Evolutionary conservation across 2,113 vertebrate species (phyloP).

Genomic region (Triplophysa siluroides): DNA sequence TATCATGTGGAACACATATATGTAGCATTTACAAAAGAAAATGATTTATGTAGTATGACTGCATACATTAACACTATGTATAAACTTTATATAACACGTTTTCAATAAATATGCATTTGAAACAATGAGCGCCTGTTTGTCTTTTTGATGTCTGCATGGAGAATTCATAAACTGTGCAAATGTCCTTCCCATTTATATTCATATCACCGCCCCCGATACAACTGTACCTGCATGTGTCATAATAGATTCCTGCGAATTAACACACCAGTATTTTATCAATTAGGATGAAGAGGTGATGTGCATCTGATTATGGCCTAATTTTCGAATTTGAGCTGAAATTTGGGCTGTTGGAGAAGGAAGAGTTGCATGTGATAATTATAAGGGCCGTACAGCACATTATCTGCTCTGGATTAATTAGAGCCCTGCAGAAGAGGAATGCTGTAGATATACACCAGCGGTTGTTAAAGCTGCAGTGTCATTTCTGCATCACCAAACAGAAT

Average conservation of each 20-base stretch:
- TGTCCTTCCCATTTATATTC: constrained; percentile 60
- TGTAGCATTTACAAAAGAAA: constrained; percentile 27
- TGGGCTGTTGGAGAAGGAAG: constrained; percentile 37
- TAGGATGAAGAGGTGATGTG: constrained; percentile 66
- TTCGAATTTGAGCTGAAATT: constrained; percentile 43
- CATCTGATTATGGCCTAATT: constrained; percentile 58
- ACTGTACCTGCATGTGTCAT: constrained; percentile 63
- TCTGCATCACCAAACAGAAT: background rate
- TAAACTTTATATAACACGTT: constrained; percentile 42
- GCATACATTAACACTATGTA: constrained; percentile 30
- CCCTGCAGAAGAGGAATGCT: constrained; percentile 39
- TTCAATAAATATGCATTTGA: constrained; percentile 45
- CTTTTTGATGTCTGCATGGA: constrained; percentile 2
- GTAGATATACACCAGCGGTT: background rate
- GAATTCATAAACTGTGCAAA: constrained; percentile 16
- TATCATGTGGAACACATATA: constrained; percentile 27
- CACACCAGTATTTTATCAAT: constrained; percentile 75
- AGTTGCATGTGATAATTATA: constrained; percentile 61
- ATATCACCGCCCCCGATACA: constrained; percentile 65
- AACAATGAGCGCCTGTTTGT: constrained; percentile 14
- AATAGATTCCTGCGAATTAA: constrained; percentile 70
- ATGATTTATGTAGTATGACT: constrained; percentile 6
- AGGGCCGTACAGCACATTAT: constrained; percentile 64
- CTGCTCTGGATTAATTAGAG: constrained; percentile 54
- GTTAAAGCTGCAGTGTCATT: background rate